A percentile compares a stretch with the other conserved stretches of the same genome.
phyloP scores from a whole-genome alignment of 2,888 invertebrate genomes.

The Tetheella fluctuosa region DNA sequence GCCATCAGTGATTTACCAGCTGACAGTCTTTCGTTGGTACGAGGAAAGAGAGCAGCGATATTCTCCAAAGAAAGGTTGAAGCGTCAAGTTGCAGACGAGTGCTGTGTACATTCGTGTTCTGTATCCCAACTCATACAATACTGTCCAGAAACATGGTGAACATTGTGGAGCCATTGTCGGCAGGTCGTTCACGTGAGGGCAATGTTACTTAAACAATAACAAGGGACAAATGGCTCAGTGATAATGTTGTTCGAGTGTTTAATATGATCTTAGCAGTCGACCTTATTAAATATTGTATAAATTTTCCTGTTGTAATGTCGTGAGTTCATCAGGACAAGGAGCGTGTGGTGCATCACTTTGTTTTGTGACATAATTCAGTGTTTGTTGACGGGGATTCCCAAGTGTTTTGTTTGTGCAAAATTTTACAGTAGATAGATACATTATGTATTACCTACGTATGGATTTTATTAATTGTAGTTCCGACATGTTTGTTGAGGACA shows the following conservation, averaged over 20 bases:
- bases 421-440: background rate
- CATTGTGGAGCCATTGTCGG: background rate
- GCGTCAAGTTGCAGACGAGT: conserved; percentile 63
- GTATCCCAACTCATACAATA: conserved; percentile 67
- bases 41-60: conserved; percentile 58
- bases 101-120: conserved; percentile 64
- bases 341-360: conserved; percentile 1
- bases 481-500: background rate
- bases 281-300: conserved; percentile 17
- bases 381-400: background rate
- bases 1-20: conserved; percentile 48
- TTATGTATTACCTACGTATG: background rate
- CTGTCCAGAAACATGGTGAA: conserved; percentile 73
- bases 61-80: conserved; percentile 54
- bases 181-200: conserved; percentile 5
- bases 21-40: conserved; percentile 44
- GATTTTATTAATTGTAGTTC: background rate
- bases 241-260: conserved; percentile 20
- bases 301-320: conserved; percentile 25
- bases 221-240: conserved; percentile 10
- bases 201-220: conserved; percentile 5
- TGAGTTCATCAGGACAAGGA: conserved; percentile 23
- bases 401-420: background rate
- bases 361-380: conserved; percentile 1
- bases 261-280: conserved; percentile 23